These are phyloP conservation scores for Vultur gryphus DNA, from an alignment of 2,797 vertebrate species.

Conservation along the genomic window DNA sequence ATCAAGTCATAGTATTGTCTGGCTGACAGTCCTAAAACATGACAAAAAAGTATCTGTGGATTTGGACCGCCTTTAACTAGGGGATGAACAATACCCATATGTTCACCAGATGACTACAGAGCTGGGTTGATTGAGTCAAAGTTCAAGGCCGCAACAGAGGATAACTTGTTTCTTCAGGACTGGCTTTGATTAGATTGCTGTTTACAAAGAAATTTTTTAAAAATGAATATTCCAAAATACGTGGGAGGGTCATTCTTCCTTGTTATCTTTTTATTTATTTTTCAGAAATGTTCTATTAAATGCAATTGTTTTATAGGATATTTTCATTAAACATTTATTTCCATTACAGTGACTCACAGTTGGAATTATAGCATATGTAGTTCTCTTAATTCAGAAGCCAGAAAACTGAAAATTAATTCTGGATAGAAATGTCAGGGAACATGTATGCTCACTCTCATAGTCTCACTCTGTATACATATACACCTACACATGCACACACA, in stretches of 20 bases:
- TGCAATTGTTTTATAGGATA: not conserved
- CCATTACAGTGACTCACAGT: not conserved
- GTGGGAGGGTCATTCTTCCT: not conserved
- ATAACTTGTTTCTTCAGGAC: conserved; percentile 16
- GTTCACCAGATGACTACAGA: conserved; percentile 43
- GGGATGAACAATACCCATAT: conserved; percentile 39
- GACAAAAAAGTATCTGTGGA: not conserved
- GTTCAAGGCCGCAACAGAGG: conserved; percentile 4
- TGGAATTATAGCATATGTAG: not conserved
- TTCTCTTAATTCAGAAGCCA: not conserved
- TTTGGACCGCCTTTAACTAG: conserved; percentile 14
- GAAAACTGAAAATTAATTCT: not conserved
- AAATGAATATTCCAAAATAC: not conserved
- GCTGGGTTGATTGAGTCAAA: conserved; percentile 14
- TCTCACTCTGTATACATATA: not conserved
- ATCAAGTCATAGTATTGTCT: not conserved
- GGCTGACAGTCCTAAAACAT: conserved; percentile 24
- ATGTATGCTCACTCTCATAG: not conserved
- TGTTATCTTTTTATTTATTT: conserved; percentile 21
- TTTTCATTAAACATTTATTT: conserved; percentile 20
- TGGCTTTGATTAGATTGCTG: conserved; percentile 22
- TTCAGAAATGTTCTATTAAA: not conserved
- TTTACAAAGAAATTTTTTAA: not conserved
- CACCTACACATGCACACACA: rapidly evolving
- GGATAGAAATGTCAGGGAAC: not conserved